phyloP scores from a whole-genome alignment of 35 echinoderm and acorn worm species.

The Apostichopus californicus region DNA sequence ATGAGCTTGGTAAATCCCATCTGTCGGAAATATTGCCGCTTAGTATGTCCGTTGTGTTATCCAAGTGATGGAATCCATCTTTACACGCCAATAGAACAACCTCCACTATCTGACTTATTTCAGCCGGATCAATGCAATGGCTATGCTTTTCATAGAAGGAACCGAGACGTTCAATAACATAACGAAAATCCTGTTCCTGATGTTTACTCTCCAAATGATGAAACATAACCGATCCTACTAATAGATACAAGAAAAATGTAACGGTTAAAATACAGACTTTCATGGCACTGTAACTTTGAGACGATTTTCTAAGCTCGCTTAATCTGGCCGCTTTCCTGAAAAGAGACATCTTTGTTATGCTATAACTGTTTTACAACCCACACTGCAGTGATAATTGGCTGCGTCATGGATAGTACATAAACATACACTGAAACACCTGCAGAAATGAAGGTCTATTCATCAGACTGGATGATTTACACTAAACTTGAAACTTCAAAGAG shows the following conservation, averaged over 20 bases:
- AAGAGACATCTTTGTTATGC: neutral
- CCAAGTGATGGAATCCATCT: slow-evolving; percentile 19
- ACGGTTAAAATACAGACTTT: neutral
- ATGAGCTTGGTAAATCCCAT: slow-evolving; percentile 20
- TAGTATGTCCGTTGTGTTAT: neutral
- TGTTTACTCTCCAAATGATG: slow-evolving; percentile 1
- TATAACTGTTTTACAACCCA: neutral
- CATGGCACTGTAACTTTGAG: neutral
- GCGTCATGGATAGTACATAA: too few species aligned
- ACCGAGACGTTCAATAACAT: neutral
- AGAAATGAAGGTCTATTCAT: too few species aligned
- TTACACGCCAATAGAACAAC: neutral
- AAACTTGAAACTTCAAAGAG: too few species aligned
- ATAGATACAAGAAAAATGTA: slow-evolving; percentile 9
- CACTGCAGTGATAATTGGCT: neutral
- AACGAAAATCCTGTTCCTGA: neutral
- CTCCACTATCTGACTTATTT: neutral
- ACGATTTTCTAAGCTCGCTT: neutral
- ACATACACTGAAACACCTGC: too few species aligned
- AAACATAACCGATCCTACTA: neutral
- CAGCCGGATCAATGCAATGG: neutral
- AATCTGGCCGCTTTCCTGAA: neutral
- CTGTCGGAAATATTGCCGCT: neutral
- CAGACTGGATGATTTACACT: too few species aligned
- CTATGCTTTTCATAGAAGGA: slow-evolving; percentile 11